Percentiles rank a stretch among this genome's conserved stretches.
Evolutionary conservation across 2,113 vertebrate genomes (phyloP).

Genomic region (Solea solea): DNA sequence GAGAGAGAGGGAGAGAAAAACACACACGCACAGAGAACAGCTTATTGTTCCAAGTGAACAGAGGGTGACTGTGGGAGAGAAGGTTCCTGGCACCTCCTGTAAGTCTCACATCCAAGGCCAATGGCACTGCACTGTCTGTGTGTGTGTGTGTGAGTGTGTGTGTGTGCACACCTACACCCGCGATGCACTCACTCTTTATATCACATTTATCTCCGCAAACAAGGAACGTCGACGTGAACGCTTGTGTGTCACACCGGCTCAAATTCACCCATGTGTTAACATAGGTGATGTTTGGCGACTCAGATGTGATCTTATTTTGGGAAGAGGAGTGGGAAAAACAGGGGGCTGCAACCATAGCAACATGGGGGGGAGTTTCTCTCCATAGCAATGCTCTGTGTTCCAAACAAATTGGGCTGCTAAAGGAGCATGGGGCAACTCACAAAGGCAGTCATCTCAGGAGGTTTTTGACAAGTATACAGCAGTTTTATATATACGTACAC

Average conservation of each 20-base stretch:
- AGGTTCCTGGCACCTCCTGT: slow-evolving; percentile 76
- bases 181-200: neutral
- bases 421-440: slow-evolving; percentile 49
- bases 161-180: slow-evolving; percentile 1
- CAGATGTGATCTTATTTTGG: slow-evolving; percentile 55
- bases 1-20: neutral
- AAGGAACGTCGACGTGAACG: neutral
- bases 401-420: slow-evolving; percentile 77
- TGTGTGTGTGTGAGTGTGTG: slow-evolving; percentile 22
- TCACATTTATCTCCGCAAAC: slow-evolving; percentile 1
- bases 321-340: slow-evolving; percentile 32
- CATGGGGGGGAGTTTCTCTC: slow-evolving; percentile 62
- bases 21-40: slow-evolving; percentile 55
- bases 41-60: slow-evolving; percentile 78
- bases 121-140: slow-evolving; percentile 35
- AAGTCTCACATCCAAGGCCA: slow-evolving; percentile 65
- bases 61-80: slow-evolving; percentile 76
- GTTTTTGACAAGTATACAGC: slow-evolving; percentile 12
- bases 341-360: slow-evolving; percentile 73
- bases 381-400: slow-evolving; percentile 65
- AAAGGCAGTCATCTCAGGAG: slow-evolving; percentile 44
- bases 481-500: no score
- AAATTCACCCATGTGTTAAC: slow-evolving; percentile 18
- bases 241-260: neutral
- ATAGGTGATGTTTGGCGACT: slow-evolving; percentile 16